A percentile compares a stretch with the other conserved stretches of the same genome.
phyloP scores from a whole-genome alignment of 1,140 invertebrate species.

The Lamellibrachia luymesi region DNA sequence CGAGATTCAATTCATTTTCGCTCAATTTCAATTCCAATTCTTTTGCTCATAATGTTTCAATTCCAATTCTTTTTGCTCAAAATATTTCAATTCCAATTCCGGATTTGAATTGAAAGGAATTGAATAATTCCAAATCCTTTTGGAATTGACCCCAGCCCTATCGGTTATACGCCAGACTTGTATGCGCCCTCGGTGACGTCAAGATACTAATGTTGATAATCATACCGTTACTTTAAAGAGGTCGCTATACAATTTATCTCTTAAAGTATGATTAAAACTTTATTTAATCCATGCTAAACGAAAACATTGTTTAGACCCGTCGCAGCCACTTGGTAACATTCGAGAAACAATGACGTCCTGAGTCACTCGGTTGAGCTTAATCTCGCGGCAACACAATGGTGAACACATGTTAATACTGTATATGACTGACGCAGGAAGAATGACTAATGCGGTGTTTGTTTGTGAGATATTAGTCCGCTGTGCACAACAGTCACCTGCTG shows the following conservation, averaged over 20 bases:
- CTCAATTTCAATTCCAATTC: no score
- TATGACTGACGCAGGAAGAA: not conserved
- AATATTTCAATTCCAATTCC: no score
- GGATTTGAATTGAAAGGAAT: no score
- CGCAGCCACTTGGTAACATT: not conserved
- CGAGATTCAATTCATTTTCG: no score
- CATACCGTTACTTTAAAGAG: no score
- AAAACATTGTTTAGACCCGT: not conserved
- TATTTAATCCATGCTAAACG: not conserved
- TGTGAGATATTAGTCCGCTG: not conserved
- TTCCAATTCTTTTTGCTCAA: no score
- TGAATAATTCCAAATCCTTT: no score
- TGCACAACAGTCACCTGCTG: not conserved
- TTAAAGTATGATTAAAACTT: not conserved
- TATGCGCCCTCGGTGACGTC: no score
- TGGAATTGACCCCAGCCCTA: no score
- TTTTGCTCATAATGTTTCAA: no score
- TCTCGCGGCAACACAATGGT: not conserved
- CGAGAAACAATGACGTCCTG: not conserved
- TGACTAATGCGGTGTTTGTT: not conserved
- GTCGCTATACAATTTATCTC: not conserved
- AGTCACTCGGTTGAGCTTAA: not conserved
- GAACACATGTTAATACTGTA: not conserved
- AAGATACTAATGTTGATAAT: no score
- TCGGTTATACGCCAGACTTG: no score